Base-by-base conservation (phyloP, 2,888 invertebrate genomes). In the Apodemia zela region DNA sequence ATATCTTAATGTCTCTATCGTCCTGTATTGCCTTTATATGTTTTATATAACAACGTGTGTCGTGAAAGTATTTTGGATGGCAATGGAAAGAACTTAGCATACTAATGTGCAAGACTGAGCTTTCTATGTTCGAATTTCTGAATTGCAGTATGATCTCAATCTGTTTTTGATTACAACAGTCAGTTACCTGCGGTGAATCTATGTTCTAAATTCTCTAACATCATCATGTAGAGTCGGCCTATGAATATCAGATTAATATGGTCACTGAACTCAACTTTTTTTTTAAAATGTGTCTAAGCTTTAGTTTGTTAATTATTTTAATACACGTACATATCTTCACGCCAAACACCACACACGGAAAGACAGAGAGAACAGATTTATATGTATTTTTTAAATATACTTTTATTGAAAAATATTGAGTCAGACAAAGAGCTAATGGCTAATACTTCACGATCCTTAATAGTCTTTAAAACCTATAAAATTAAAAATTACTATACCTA, bases 1-100 rank as follows among this genome's bases (percentile, higher is more conserved):
- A 33, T 33, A 38, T 38, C 38, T 38, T 38, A 38, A 38, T 38
- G 13, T 38, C 13, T 38, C 13, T 38, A 38, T 38, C 38, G 38
- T 38, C 38, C 38, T 38, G 38, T 38, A 38, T 38, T 13, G 38
- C 33, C 62, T 17, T 75, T 33, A 33, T 38, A 42, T 47, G 61
- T 57, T 62, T 51, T 51, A 21, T 51, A 10, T 51, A 51, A 51
- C 51, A 21, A 73, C 76, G 75, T 82, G 76, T 80, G 80, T 78
- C 81, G 89, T 89, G 90, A 90, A 91, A 90, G 90, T 90, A 86
- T 88, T 88, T 88, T 73, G 85, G 79, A 80, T 81, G 80, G 76
- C 81, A 81, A 80, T 81, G 78, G 76, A 74, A 81, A 86, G 85
- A 84, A 85, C 85, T 88, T 89, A 84, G 84, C 86, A 90, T 89